phyloP scores from a whole-genome alignment of 1,140 invertebrate species.

The Saccostrea echinata region DNA sequence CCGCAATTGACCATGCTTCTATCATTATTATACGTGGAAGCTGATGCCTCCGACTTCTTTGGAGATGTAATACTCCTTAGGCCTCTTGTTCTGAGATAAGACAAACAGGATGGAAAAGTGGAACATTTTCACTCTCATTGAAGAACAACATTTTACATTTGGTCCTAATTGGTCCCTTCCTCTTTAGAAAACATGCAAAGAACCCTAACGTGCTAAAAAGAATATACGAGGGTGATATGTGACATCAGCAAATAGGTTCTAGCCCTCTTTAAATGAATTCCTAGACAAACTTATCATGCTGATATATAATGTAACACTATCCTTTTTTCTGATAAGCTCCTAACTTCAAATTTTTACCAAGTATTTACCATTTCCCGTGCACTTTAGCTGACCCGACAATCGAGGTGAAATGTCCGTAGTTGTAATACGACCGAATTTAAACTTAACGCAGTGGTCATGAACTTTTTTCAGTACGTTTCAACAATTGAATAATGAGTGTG shows the following conservation, averaged over 20 bases:
- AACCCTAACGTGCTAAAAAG: neutral
- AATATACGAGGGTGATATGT: neutral
- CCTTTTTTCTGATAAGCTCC: conserved; percentile 14
- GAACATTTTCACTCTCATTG: neutral
- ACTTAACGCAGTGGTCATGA: conserved; percentile 38
- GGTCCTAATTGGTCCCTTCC: conserved; percentile 11
- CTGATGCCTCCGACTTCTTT: neutral
- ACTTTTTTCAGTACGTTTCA: conserved; percentile 44
- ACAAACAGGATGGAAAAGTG: neutral
- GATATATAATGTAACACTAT: conserved; percentile 34
- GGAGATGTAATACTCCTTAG: conserved; percentile 2
- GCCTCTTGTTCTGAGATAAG: conserved; percentile 11
- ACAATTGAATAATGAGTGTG: conserved; percentile 42
- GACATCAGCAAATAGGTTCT: neutral
- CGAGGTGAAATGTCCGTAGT: conserved; percentile 34
- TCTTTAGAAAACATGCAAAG: conserved; percentile 1
- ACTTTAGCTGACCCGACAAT: conserved; percentile 38
- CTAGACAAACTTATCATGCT: conserved; percentile 31
- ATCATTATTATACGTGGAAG: conserved; percentile 47
- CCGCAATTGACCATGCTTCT: conserved; percentile 55
- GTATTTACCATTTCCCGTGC: conserved; percentile 39
- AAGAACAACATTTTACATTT: conserved; percentile 32
- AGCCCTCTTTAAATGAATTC: conserved; percentile 8
- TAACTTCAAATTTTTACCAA: conserved; percentile 3
- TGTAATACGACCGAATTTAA: conserved; percentile 33